Conservation (phyloP, 2,888 invertebrate species). For the Orthonevra nobilis region DNA sequence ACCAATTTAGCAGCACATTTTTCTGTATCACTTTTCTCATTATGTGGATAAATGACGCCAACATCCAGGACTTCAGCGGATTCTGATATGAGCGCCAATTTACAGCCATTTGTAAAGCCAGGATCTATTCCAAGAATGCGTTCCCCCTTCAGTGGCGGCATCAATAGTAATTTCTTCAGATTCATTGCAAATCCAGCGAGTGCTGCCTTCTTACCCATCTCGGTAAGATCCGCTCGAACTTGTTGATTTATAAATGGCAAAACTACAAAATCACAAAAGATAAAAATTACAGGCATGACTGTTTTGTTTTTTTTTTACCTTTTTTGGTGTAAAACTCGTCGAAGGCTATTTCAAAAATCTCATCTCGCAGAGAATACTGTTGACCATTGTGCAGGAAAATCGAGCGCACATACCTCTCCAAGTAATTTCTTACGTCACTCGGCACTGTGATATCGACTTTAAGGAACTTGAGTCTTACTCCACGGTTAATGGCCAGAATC, state of each 20-base stretch:
- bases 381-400: constrained; percentile 79
- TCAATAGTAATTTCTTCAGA: constrained; percentile 90
- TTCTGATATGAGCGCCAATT: constrained; percentile 89
- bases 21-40: constrained; percentile 76
- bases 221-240: constrained; percentile 87
- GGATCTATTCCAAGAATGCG: constrained; percentile 93
- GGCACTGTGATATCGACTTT: constrained; percentile 88
- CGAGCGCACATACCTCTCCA: constrained; percentile 81
- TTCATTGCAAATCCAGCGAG: constrained; percentile 92
- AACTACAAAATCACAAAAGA: constrained; percentile 76
- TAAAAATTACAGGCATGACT: not conserved
- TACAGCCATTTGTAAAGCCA: constrained; percentile 93
- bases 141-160: constrained; percentile 89
- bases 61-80: constrained; percentile 86
- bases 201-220: constrained; percentile 89
- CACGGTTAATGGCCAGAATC: constrained; percentile 92
- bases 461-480: constrained; percentile 89
- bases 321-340: constrained; percentile 83
- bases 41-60: constrained; percentile 85
- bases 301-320: constrained; percentile 78
- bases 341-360: constrained; percentile 81
- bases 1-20: constrained; percentile 75
- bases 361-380: constrained; percentile 77
- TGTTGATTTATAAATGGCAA: constrained; percentile 85
- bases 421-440: constrained; percentile 83